Evolutionary conservation across 2,888 invertebrate genomes (phyloP).

Genomic region (Polymixis flavicincta): DNA sequence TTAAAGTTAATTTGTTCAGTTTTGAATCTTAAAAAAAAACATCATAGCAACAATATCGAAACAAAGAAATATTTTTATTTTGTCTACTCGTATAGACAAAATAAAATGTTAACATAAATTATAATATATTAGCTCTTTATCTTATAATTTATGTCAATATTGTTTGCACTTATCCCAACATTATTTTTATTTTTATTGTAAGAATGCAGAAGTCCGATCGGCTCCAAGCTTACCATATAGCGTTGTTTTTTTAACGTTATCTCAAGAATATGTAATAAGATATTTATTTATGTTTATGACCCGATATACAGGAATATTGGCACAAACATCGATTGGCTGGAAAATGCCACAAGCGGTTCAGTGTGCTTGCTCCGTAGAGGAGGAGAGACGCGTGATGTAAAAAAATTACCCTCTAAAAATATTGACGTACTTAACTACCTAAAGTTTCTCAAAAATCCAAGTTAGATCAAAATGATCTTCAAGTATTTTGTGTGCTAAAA

Average conservation of each 20-base stretch:
- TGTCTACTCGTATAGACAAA: constrained; percentile 2
- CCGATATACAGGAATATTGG: constrained; percentile 46
- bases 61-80: constrained; percentile 17
- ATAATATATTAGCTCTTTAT: too few relatives aligned
- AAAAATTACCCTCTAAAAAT: constrained; percentile 28
- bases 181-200: constrained; percentile 14
- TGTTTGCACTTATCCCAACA: not conserved
- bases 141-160: constrained; percentile 10
- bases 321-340: constrained; percentile 55
- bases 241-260: constrained; percentile 59
- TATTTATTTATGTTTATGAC: constrained; percentile 49
- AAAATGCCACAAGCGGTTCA: constrained; percentile 62
- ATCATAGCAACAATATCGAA: not conserved
- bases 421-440: not conserved
- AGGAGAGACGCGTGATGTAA: constrained; percentile 15
- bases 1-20: not conserved
- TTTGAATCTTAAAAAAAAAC: not conserved
- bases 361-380: constrained; percentile 11
- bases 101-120: too few relatives aligned
- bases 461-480: not conserved
- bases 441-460: not conserved
- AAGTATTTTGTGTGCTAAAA: not conserved
- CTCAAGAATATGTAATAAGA: constrained; percentile 48
- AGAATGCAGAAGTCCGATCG: constrained; percentile 6
- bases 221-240: not conserved